Evolutionary conservation across 1,140 invertebrate genomes (phyloP), one percentile per base, ranked within the genome.

Genomic region (Galleria mellonella): DNA sequence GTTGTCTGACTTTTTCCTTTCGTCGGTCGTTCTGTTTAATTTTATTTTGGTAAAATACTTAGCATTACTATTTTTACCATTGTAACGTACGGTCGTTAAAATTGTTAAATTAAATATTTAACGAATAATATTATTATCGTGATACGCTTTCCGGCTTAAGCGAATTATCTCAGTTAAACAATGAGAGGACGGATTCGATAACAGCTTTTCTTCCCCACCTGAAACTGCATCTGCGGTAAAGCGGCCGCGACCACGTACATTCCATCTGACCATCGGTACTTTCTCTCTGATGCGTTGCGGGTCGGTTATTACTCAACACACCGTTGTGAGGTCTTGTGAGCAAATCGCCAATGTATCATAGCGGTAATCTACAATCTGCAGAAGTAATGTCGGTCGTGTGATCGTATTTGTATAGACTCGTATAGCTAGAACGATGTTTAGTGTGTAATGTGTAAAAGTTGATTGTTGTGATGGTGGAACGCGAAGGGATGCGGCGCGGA

Each of bases 391-490:
- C 47, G 54, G 44, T 57, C 53, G 61, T 47, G 51, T 56, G 50
- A 57, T 55, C 28, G 27, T n/a, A 27, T 13, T 11, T 31, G 28
- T 15, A 48, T 57, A 39, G 32, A 47, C 35, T 35, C 36, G 41
- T 49, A 51, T 44, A 43, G 53, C n/a, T 39, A 44, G 17, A 23
- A 54, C 51, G 29, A 46, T 46, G 62, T 70, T 54, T 48, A 49
- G 52, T 51, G 62, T 73, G 68, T 74, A 37, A 79, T 82, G 79
- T 69, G 67, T 47, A 56, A 51, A 41, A 51, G 44, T 56, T 55
- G 17, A 4, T 37, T 73, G 61, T 61, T 60, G 72, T 83, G 73
- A 79, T 83, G 79, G 76, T 79, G 53, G 77, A 82, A 55, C 67
- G 77, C 32, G 75, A 82, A 43, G 73, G 73, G 9, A 77, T 76